Percentiles rank a stretch among this genome's conserved stretches.
phyloP scores from a whole-genome alignment of 2,113 vertebrate genomes.

The Muntiacus muntjak region DNA sequence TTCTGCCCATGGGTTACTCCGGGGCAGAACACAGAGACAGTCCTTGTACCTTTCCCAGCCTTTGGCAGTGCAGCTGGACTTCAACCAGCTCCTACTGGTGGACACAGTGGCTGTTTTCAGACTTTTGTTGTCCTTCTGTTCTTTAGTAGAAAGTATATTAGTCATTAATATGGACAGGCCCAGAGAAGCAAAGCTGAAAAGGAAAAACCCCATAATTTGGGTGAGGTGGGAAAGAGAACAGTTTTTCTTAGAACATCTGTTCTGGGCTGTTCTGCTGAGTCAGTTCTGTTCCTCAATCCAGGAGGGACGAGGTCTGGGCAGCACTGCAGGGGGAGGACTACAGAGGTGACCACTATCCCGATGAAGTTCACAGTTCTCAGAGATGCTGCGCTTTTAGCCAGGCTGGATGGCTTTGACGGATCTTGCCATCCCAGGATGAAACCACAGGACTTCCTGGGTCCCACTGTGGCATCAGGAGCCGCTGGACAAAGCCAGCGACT shows the following conservation, averaged over 20 bases:
- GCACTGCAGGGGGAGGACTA: accelerated
- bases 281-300: not conserved
- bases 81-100: not conserved
- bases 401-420: not conserved
- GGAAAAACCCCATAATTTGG: accelerated
- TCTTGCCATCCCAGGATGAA: accelerated
- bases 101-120: accelerated
- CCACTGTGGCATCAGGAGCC: not conserved
- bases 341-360: accelerated
- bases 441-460: not conserved
- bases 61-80: not conserved
- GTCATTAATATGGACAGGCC: accelerated
- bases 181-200: not conserved
- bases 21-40: accelerated
- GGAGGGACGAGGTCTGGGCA: not conserved
- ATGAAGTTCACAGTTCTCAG: accelerated
- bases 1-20: too few relatives aligned
- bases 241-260: not conserved
- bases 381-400: accelerated
- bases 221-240: not conserved
- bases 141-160: accelerated
- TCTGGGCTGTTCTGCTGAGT: accelerated
- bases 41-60: not conserved
- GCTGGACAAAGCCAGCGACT: not conserved
- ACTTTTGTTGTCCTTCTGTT: too few relatives aligned